Base-by-base conservation (phyloP, 2,113 vertebrate genomes). In the Microcebus griseorufus region DNA sequence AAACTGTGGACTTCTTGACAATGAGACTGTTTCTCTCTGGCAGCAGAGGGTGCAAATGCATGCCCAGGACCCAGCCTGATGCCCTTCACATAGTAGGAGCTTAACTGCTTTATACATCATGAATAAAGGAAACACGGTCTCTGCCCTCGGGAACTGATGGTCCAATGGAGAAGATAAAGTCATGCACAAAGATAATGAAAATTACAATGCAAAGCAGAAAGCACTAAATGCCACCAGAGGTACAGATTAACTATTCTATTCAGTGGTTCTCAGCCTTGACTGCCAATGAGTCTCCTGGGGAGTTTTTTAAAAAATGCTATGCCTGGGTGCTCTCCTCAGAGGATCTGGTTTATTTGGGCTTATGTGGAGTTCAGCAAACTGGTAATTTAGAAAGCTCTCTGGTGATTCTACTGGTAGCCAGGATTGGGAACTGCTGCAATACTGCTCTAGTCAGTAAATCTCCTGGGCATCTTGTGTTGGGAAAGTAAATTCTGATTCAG, bases 61-160 rank as follows among this genome's bases (percentile, higher is more conserved):
- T 39, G 27, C 39, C n/a, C 13, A 79, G 34, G 34, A 48, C 12
- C 34, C 34, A n/a, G 37, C 58, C 29, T 18, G 32, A 16, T 29
- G 10, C 23, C 55, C 90, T 86, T 53, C 93, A 88, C 92, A 88
- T 23, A 97, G 95, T 95, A 97, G 96, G 94, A 42, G 42, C 42
- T 97, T 95, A 27, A 9, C 45, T 29, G 23, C 62, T 62, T 29
- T 14, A 3, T 55, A 6, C 73, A 55, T 55, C 73, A 90, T 81
- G 88, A 93, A 76, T 90, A 85, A 90, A 88, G 58, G 72, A 89
- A 84, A 12, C 62, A 67, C 32, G 86, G 70, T 78, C 78, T 94
- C 75, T 95, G 72, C 39, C 55, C 67, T 94, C 60, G 39, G 85
- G n/a, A 72, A 94, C 53, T 82, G 55, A 60, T 16, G 79, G 69